These are phyloP conservation scores for Drosophila conformis DNA, from an alignment of 2,888 invertebrate genomes.

Conservation along the genomic window DNA sequence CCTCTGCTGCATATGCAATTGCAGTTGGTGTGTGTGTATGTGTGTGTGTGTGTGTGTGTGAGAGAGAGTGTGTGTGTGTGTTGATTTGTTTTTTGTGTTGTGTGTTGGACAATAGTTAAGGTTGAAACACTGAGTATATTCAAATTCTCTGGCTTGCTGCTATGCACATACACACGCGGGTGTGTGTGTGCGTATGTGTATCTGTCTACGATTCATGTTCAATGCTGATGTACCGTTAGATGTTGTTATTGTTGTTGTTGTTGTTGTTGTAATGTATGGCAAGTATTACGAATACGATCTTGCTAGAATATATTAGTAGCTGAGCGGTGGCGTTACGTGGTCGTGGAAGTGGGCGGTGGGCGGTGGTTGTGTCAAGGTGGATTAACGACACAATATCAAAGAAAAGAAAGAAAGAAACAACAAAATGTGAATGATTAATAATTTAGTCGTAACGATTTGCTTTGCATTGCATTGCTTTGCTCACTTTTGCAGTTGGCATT, in stretches of 20 bases:
- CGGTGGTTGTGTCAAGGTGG: constrained; percentile 52
- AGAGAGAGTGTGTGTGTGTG: constrained; percentile 4
- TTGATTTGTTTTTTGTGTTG: constrained; percentile 7
- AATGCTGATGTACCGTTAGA: constrained; percentile 25
- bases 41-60: constrained; percentile 9
- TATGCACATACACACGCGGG: constrained; percentile 22
- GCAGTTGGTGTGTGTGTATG: constrained; percentile 1
- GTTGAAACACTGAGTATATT: constrained; percentile 43
- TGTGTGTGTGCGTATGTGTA: constrained; percentile 16
- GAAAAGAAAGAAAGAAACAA: constrained; percentile 51
- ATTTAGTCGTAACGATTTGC: constrained; percentile 30
- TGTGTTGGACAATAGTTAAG: constrained; percentile 13
- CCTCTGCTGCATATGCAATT: constrained; percentile 23
- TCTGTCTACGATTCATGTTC: constrained; percentile 43
- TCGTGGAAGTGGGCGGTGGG: constrained; percentile 43
- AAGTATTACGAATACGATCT: constrained; percentile 38
- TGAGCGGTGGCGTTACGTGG: constrained; percentile 58
- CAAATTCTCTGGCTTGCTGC: constrained; percentile 39
- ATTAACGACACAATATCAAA: constrained; percentile 57
- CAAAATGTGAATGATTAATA: constrained; percentile 55
- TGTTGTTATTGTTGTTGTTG: not conserved
- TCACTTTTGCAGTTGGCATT: constrained; percentile 4
- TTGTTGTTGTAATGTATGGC: constrained; percentile 10
- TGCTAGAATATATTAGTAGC: constrained; percentile 44
- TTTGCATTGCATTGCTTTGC: constrained; percentile 10